Base-by-base conservation (phyloP, 2,888 invertebrate species). In the Pandemis corylana region DNA sequence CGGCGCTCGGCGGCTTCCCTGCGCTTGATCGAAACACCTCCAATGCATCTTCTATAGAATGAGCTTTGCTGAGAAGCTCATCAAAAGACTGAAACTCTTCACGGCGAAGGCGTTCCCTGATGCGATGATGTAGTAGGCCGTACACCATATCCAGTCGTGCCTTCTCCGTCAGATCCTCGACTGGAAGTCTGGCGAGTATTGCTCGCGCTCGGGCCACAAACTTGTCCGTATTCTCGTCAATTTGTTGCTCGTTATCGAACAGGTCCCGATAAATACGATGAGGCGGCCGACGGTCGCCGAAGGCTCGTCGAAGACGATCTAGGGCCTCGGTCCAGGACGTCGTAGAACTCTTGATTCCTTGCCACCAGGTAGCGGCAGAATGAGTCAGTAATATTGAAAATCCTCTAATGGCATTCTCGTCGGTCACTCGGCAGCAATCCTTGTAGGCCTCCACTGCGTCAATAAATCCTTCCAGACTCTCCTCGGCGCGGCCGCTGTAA, bases 51-150 rank as follows among this genome's bases (percentile, higher is more conserved):
- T 20, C 20, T 20, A 20, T 20, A 15, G 51, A 2, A 12, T 72
- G 72, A 5, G 73, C 72, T 36, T 71, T 76, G 13, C 59, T 53
- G 5, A 76, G 42, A 7, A 72, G 41, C 7, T 75, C 71, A 0
- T 62, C 64, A 12, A 77, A 72, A 5, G 72, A 66, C 15, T n/a
- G 71, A 15, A 79, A 51, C 15, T 81, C 81, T 80, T 84, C 83
- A 68, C 83, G 80, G 63, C 72, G 74, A 65, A 76, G 76, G 68
- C 80, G 71, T 61, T 79, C 71, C 42, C 72, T 76, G 36, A 77
- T 61, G 72, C 76, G 36, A 77, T 61, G 72, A 59, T 76, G 62
- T 12, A 78, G 68, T 10, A 76, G 77, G 20, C 77, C 75, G 46
- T 75, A 78, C 9, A 77, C 56, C 76, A 78, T 77, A 42, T 80